A percentile compares a stretch with the other conserved stretches of the same genome.
Evolutionary conservation across 2,113 vertebrate genomes (phyloP).

Genomic region (Empidonax traillii): DNA sequence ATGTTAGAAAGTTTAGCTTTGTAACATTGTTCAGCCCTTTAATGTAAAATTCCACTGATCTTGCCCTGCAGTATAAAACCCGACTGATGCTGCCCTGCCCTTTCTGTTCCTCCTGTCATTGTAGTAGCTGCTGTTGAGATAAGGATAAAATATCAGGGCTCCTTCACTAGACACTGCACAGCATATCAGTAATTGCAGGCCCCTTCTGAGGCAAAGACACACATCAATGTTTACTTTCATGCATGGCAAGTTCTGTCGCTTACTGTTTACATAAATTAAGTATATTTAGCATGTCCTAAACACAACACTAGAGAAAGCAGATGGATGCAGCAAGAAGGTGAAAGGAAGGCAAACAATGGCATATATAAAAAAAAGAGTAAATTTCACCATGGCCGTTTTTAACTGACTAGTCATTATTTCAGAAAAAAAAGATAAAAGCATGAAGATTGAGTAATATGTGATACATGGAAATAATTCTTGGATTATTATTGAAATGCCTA

Average conservation of each 20-base stretch:
- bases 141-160: not conserved
- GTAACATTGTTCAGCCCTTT: accelerated
- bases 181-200: not conserved
- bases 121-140: not conserved
- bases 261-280: not conserved
- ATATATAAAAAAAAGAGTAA: not conserved
- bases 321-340: not conserved
- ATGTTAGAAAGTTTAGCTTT: not conserved
- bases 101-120: accelerated
- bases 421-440: not conserved
- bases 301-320: not conserved
- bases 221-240: not conserved
- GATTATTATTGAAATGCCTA: not conserved
- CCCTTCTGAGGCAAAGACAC: not conserved
- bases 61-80: accelerated
- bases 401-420: not conserved
- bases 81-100: not conserved
- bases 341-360: not conserved
- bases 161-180: not conserved
- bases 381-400: not conserved
- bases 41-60: not conserved
- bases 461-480: not conserved
- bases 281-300: not conserved
- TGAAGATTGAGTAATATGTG: not conserved
- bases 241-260: not conserved